A percentile compares a stretch with the other conserved stretches of the same genome.
These are phyloP conservation scores for Chondrosia reniformis DNA, from an alignment of 37 sponge, comb jelly and placozoan genomes.

Conservation along the genomic window DNA sequence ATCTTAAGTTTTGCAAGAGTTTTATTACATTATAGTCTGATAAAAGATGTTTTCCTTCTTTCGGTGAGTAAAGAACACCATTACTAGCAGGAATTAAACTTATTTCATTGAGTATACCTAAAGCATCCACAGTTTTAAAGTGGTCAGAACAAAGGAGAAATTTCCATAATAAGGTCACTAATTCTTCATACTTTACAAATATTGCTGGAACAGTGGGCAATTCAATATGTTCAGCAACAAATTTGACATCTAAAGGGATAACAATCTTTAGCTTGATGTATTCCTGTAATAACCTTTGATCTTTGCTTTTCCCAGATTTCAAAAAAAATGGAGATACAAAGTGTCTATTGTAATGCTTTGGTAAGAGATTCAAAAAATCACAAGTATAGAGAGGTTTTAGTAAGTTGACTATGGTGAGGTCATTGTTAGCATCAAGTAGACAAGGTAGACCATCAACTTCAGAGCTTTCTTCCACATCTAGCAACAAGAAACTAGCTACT, in stretches of 20 bases:
- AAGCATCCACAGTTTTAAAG: no score
- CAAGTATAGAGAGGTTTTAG: not conserved
- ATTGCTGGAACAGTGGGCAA: constrained; percentile 1
- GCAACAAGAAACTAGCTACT: no score
- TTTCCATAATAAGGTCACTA: no score
- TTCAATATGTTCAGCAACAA: constrained; percentile 31
- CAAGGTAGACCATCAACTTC: constrained; percentile 31
- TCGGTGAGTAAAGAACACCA: no score
- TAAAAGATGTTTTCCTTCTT: no score
- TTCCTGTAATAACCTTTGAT: not conserved
- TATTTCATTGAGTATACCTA: no score
- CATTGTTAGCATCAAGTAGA: constrained; percentile 19
- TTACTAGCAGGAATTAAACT: no score
- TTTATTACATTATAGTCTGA: no score
- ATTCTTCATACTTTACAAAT: no score
- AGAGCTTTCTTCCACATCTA: not conserved
- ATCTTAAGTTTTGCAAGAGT: no score
- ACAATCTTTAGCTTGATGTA: not conserved
- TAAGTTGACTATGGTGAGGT: not conserved
- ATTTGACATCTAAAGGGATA: not conserved
- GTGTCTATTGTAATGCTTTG: not conserved
- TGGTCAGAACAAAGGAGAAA: no score
- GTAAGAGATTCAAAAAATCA: not conserved
- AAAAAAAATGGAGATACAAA: constrained; percentile 1
- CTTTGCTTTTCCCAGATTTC: no score